These are phyloP conservation scores for Monarcha castaneiventris DNA, from an alignment of 2,113 vertebrate genomes.

Conservation along the genomic window DNA sequence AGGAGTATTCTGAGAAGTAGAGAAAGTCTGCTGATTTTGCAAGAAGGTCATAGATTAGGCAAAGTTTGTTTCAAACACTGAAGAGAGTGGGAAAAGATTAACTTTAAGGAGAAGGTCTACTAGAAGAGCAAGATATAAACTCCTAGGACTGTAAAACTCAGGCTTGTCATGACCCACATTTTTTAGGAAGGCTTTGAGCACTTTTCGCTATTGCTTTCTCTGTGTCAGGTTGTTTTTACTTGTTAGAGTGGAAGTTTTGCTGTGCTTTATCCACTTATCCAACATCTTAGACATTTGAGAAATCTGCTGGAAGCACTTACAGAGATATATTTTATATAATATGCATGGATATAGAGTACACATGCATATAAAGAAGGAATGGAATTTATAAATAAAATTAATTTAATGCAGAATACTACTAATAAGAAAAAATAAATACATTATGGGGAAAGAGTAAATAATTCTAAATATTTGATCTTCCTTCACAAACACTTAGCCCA, in stretches of 20 bases:
- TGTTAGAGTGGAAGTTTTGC: neutral
- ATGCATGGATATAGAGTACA: neutral
- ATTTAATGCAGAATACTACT: neutral
- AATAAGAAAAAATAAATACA: neutral
- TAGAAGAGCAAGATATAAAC: neutral
- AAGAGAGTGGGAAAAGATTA: neutral
- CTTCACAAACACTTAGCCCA: neutral
- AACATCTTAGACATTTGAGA: neutral
- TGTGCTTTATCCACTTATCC: neutral
- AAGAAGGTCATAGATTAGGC: neutral
- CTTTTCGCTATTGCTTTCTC: neutral
- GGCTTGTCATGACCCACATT: neutral
- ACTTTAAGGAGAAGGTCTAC: neutral
- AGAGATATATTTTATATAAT: neutral
- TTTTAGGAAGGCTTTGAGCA: neutral
- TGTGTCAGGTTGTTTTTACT: neutral
- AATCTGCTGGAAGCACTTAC: neutral
- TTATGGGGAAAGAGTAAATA: neutral
- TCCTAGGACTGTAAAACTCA: neutral
- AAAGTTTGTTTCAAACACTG: neutral
- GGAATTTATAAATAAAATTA: neutral
- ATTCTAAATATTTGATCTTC: neutral
- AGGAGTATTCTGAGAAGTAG: neutral
- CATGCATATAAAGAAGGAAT: neutral
- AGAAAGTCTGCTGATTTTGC: neutral